Evolutionary conservation across 2,888 invertebrate genomes (phyloP).

Genomic region (Stomorhina lunata): DNA sequence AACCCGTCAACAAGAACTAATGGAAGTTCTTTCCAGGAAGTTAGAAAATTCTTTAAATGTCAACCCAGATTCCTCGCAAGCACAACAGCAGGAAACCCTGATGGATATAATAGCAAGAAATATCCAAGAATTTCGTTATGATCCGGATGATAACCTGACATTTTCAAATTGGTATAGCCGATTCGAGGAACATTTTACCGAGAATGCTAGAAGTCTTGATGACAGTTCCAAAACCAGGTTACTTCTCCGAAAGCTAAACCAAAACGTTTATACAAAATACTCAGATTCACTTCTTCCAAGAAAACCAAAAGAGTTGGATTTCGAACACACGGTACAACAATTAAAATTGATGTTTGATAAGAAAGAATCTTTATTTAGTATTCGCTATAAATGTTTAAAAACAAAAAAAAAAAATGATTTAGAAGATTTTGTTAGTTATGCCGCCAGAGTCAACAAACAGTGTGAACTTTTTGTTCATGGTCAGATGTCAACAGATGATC

Average conservation of each 20-base stretch:
- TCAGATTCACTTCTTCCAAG: not conserved
- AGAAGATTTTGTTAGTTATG: not conserved
- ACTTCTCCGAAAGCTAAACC: slow-evolving; percentile 2
- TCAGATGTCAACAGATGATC: slow-evolving; percentile 9
- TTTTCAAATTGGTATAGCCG: slow-evolving; percentile 20
- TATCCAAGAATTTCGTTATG: not conserved
- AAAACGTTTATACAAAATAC: not conserved
- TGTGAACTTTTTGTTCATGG: slow-evolving; percentile 8
- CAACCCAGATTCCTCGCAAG: not conserved
- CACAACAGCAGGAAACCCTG: not conserved
- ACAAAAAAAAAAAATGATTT: not conserved
- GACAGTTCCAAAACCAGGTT: not conserved
- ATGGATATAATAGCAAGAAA: slow-evolving; percentile 6
- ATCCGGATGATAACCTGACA: too few species aligned
- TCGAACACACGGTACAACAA: not conserved
- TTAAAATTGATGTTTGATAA: slow-evolving; percentile 8
- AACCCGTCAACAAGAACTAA: too few species aligned
- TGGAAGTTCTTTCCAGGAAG: too few species aligned
- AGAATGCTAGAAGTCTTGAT: slow-evolving; percentile 4
- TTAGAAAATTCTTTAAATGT: too few species aligned
- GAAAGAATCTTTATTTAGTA: slow-evolving; percentile 19
- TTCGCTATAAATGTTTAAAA: not conserved
- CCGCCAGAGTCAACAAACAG: slow-evolving; percentile 9
- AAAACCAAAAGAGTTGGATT: slow-evolving; percentile 1
- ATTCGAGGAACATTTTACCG: not conserved